Conservation (phyloP, 2,888 invertebrate genomes). For the Keiferia lycopersicella region DNA sequence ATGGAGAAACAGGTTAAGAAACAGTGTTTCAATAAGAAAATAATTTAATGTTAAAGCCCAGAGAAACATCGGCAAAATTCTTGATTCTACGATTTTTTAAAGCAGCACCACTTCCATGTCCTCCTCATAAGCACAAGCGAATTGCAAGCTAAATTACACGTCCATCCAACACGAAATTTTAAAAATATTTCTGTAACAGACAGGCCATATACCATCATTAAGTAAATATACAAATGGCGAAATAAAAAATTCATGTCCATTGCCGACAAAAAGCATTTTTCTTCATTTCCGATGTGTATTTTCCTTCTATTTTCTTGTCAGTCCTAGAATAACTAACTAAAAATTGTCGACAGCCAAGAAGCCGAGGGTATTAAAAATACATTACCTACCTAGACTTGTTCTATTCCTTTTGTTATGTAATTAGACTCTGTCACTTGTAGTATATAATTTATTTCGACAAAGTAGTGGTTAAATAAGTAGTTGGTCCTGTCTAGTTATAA, state of each 20-base stretch:
- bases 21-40: no score
- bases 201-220: background rate
- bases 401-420: background rate
- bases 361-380: conserved; percentile 8
- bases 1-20: no score
- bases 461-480: background rate
- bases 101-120: no score
- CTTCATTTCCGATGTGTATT: background rate
- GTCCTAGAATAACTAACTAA: conserved; percentile 10
- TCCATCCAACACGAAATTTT: background rate
- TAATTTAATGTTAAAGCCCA: no score
- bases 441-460: background rate
- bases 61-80: no score
- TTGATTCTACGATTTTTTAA: no score
- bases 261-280: background rate
- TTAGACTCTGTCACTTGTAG: background rate
- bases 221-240: background rate
- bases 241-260: background rate
- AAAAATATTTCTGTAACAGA: background rate
- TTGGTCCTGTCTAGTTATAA: no score
- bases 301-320: conserved; percentile 18
- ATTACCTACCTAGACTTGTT: background rate
- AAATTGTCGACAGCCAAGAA: background rate
- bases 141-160: background rate
- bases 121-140: background rate